Conservation (phyloP, 2,113 vertebrate species). For the Turnix velox region DNA sequence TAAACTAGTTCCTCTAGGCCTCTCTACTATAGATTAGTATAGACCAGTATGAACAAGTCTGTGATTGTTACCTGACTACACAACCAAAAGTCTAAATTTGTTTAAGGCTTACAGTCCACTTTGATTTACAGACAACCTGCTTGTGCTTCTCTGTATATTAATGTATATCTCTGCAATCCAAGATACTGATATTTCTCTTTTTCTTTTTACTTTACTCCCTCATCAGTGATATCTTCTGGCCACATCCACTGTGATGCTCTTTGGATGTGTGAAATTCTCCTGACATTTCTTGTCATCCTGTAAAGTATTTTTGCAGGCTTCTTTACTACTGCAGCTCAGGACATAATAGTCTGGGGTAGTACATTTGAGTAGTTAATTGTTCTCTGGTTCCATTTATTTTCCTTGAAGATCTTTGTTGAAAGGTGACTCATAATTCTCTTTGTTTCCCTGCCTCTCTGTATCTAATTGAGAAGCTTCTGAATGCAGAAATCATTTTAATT, state of each 20-base stretch:
- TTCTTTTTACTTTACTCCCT: background rate
- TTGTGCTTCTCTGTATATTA: background rate
- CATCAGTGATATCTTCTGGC: background rate
- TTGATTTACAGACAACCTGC: background rate
- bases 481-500: background rate
- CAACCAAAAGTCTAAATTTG: background rate
- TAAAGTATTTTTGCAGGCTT: constrained; percentile 8
- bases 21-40: too few species aligned
- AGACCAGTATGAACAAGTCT: too few species aligned
- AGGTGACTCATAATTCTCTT: background rate
- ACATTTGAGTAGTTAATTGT: background rate
- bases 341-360: background rate
- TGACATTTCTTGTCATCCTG: background rate
- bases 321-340: background rate
- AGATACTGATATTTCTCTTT: background rate
- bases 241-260: background rate
- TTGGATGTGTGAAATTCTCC: background rate
- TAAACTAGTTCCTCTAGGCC: background rate
- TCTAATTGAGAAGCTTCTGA: background rate
- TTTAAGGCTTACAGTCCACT: background rate
- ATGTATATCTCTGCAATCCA: background rate
- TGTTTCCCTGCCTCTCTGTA: background rate
- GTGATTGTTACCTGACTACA: background rate
- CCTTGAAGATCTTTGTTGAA: background rate
- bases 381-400: background rate